Conservation (phyloP, 2,888 invertebrate species). For the Saturnia pavonia region DNA sequence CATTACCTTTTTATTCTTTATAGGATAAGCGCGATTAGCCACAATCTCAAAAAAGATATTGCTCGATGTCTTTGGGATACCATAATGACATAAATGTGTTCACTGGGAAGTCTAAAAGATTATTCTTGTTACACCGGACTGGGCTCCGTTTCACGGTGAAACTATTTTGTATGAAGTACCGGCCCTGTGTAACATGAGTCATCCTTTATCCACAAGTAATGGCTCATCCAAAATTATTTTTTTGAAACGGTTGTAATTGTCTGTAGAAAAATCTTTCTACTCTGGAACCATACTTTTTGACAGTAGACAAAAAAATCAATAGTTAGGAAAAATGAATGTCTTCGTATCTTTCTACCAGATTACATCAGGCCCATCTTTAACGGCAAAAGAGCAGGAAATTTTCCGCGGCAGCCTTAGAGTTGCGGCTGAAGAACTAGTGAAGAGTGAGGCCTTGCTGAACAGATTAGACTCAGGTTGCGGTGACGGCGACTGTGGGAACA, state of each 20-base stretch:
- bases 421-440: conserved; percentile 79
- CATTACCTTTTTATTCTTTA: no score
- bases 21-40: no score
- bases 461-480: conserved; percentile 86
- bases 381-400: conserved; percentile 48
- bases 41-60: no score
- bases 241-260: not conserved
- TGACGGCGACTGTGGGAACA: conserved; percentile 89
- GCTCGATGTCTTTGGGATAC: no score
- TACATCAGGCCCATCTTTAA: conserved; percentile 52
- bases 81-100: no score
- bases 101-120: no score
- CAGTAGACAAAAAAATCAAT: not conserved
- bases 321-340: not conserved
- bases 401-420: conserved; percentile 60
- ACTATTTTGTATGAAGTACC: no score
- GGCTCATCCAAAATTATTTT: no score
- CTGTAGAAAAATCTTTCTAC: not conserved
- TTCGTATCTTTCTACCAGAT: conserved; percentile 36
- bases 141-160: no score
- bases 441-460: conserved; percentile 83
- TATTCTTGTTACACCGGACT: no score
- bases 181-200: no score
- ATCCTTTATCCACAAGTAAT: no score
- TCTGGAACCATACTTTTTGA: not conserved